These are phyloP conservation scores for Boleophthalmus pectinirostris DNA, from an alignment of 2,113 vertebrate species.

Conservation along the genomic window DNA sequence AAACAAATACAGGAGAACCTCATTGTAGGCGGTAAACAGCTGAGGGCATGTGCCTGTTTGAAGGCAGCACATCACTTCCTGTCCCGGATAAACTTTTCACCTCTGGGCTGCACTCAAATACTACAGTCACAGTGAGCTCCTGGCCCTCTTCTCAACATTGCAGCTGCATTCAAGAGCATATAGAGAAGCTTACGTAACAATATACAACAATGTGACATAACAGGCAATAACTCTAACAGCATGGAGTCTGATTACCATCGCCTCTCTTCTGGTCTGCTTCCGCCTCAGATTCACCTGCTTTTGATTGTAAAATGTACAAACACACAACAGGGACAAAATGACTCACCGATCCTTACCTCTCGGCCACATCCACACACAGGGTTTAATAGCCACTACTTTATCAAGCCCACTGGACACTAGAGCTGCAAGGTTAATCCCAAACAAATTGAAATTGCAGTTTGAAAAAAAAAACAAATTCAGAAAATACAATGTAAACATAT, in stretches of 20 bases:
- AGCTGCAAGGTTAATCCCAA: background rate
- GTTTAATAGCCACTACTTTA: conserved; percentile 28
- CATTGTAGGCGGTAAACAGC: conserved; percentile 36
- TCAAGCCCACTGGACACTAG: conserved; percentile 29
- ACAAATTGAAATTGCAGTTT: background rate
- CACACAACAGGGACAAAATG: conserved; percentile 6
- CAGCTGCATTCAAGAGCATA: conserved; percentile 14
- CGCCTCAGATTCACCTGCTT: conserved; percentile 33
- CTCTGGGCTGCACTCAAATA: conserved; percentile 17
- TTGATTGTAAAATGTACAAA: conserved; percentile 28
- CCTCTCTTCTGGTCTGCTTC: conserved; percentile 24
- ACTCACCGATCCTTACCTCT: conserved; percentile 25
- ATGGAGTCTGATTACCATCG: conserved; percentile 16
- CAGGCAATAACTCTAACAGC: conserved; percentile 10
- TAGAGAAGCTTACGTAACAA: conserved; percentile 7
- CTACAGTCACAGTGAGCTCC: background rate
- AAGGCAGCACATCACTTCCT: conserved; percentile 52
- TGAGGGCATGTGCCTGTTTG: conserved; percentile 21
- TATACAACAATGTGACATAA: conserved; percentile 9
- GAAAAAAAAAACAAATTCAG: background rate
- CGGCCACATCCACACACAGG: conserved; percentile 16
- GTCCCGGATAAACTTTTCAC: conserved; percentile 51
- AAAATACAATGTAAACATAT: background rate
- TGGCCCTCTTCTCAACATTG: conserved; percentile 38
- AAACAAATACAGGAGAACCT: conserved; percentile 52